Conservation (phyloP, 2,113 vertebrate species). For the Bungarus multicinctus region DNA sequence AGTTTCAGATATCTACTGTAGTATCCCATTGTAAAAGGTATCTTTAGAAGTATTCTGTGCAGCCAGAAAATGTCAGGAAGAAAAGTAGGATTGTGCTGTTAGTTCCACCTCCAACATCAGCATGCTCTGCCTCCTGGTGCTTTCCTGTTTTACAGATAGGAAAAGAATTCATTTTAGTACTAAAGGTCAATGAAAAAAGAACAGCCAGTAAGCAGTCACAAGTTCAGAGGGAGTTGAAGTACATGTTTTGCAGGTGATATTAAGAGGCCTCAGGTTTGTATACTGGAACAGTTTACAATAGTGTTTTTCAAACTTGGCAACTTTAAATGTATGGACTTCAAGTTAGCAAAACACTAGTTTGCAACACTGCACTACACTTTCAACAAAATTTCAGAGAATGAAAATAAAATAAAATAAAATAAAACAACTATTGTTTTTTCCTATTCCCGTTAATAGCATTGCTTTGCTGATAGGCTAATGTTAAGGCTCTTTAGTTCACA, state of each 20-base stretch:
- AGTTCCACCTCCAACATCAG: background rate
- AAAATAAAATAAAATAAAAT: conserved; percentile 29
- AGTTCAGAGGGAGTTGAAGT: conserved; percentile 7
- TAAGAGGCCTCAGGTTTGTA: conserved; percentile 47
- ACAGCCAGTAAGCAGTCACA: background rate
- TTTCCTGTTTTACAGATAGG: background rate
- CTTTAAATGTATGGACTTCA: background rate
- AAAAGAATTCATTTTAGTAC: background rate
- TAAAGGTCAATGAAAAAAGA: conserved; percentile 22
- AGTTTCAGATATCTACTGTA: background rate
- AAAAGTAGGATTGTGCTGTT: background rate
- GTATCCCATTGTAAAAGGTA: background rate
- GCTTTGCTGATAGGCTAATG: conserved; percentile 36
- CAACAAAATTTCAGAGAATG: conserved; percentile 43
- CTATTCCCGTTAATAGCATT: background rate
- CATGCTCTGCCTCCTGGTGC: background rate
- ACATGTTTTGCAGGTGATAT: conserved; percentile 32
- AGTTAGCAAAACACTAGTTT: conserved; percentile 18
- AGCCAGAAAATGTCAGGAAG: background rate
- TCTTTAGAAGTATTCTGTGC: background rate
- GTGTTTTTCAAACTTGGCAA: background rate
- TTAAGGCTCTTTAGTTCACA: conserved; percentile 36
- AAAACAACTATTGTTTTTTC: conserved; percentile 12
- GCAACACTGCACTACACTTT: conserved; percentile 47
- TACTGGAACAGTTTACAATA: conserved; percentile 57